Percentiles rank a stretch among this genome's conserved stretches.
These are phyloP conservation scores for Stegana nigrithorax DNA, from an alignment of 2,888 invertebrate genomes.

Conservation along the genomic window DNA sequence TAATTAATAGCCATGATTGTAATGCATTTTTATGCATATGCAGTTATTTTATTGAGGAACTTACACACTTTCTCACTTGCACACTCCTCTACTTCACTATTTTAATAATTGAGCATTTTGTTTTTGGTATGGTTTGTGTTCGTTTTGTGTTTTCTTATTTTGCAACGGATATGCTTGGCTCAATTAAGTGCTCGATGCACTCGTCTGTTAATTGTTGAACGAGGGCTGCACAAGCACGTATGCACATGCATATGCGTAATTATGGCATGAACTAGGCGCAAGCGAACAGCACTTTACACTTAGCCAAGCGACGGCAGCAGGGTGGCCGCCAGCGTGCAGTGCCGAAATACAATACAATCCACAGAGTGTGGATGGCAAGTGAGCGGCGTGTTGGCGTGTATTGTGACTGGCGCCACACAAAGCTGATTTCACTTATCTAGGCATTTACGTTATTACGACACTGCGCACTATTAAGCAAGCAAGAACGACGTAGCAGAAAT, in stretches of 20 bases:
- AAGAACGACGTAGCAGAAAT: no score
- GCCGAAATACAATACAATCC: no score
- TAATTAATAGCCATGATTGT: slow-evolving; percentile 60
- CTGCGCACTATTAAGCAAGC: neutral
- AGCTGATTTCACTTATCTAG: neutral
- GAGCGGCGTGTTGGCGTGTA: no score
- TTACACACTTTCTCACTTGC: no score
- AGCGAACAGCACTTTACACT: neutral
- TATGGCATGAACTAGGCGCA: no score
- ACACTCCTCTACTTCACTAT: no score
- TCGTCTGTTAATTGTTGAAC: neutral
- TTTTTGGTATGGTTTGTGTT: slow-evolving; percentile 2
- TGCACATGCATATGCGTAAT: no score
- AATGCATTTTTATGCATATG: no score
- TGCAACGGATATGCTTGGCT: neutral
- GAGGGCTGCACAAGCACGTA: no score
- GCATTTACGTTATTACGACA: neutral
- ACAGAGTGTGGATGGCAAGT: no score
- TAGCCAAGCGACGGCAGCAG: neutral
- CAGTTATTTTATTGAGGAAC: slow-evolving; percentile 55
- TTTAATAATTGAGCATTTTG: slow-evolving; percentile 41
- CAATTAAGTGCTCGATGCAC: neutral
- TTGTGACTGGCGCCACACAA: no score
- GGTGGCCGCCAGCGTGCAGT: neutral
- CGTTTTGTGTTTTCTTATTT: neutral